Conservation (phyloP, 2,888 invertebrate species). For the Acanthococcus lagerstroemiae region DNA sequence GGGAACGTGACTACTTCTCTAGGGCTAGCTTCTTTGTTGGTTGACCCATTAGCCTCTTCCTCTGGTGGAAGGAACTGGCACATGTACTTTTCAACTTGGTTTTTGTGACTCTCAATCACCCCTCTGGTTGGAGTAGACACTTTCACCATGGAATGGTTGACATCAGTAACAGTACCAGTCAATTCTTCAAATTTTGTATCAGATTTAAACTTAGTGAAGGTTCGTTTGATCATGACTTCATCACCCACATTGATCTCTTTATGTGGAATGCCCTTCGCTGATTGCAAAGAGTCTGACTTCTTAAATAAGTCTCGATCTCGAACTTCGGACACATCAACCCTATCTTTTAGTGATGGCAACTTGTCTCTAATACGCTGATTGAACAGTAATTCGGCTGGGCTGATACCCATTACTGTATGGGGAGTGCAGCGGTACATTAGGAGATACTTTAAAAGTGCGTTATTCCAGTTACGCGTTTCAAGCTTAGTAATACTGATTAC, state of each 20-base stretch:
- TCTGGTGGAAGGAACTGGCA: not conserved
- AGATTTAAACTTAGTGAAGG: not conserved
- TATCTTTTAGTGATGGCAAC: not conserved
- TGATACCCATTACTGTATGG: not conserved
- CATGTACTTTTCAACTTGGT: not conserved
- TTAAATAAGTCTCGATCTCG: not conserved
- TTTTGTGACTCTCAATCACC: not conserved
- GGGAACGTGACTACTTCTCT: not conserved
- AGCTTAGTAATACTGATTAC: not conserved
- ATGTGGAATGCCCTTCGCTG: not conserved
- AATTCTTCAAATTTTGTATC: not conserved
- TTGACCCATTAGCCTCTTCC: not conserved
- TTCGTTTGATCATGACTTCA: not conserved
- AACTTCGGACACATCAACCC: not conserved
- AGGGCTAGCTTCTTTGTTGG: not conserved
- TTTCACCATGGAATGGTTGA: not conserved
- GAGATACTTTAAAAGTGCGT: not conserved
- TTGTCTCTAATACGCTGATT: constrained; percentile 2
- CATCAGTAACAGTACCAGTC: not conserved
- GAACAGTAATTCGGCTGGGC: not conserved
- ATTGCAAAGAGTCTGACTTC: not conserved
- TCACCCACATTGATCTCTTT: not conserved
- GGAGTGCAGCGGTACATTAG: not conserved
- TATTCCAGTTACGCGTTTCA: not conserved
- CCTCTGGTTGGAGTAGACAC: not conserved